Conservation (phyloP, 2,113 vertebrate genomes). For the Ameiurus melas region DNA sequence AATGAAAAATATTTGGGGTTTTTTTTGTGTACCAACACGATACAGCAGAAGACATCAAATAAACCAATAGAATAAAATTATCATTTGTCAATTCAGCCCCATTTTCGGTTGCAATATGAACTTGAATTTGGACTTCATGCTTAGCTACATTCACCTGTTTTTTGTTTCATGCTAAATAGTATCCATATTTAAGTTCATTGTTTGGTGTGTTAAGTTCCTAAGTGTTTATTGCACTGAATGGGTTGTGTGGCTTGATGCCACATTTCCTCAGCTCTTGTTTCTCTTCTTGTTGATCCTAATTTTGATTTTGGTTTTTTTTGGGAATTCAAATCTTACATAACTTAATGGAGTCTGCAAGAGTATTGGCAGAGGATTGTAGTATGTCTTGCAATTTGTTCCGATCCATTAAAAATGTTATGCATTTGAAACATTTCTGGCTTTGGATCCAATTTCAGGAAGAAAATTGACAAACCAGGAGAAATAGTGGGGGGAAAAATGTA, state of each 20-base stretch:
- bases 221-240: background rate
- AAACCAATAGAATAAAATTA: too few relatives aligned
- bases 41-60: too few relatives aligned
- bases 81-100: background rate
- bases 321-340: background rate
- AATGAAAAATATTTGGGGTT: background rate
- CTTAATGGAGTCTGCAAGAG: background rate
- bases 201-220: background rate
- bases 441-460: background rate
- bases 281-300: background rate
- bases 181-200: background rate
- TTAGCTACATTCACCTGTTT: background rate
- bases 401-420: background rate
- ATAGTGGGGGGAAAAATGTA: background rate
- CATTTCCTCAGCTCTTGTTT: background rate
- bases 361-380: background rate
- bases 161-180: background rate
- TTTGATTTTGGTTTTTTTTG: background rate
- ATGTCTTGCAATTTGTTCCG: background rate
- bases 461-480: background rate
- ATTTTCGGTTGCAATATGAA: background rate
- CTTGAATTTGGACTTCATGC: background rate
- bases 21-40: background rate
- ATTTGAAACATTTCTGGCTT: background rate
- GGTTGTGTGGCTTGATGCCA: background rate